These are phyloP conservation scores for Mesoclemmys tuberculata DNA, from an alignment of 2,113 vertebrate genomes.

Conservation along the genomic window DNA sequence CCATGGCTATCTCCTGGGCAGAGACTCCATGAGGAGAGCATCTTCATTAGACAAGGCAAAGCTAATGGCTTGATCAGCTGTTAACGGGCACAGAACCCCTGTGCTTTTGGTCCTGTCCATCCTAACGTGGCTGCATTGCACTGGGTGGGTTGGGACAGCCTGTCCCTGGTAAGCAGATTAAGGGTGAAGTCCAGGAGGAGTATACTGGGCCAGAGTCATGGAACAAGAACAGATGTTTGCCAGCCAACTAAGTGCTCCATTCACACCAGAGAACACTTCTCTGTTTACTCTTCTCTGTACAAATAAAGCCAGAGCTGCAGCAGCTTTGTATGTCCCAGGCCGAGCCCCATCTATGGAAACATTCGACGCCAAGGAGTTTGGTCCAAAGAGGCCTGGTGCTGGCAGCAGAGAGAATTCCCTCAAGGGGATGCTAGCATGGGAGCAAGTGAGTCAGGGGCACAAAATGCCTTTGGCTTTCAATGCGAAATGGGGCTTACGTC, in stretches of 20 bases:
- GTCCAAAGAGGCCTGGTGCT: background rate
- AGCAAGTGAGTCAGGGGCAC: background rate
- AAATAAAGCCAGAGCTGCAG: conserved; percentile 51
- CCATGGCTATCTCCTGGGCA: background rate
- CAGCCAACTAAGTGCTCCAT: conserved; percentile 47
- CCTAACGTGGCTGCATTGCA: background rate
- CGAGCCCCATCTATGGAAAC: background rate
- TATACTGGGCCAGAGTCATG: background rate
- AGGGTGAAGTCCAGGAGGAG: conserved; percentile 32
- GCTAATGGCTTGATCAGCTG: background rate
- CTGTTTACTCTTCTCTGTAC: conserved; percentile 35
- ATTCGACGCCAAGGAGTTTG: background rate
- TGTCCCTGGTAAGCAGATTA: background rate
- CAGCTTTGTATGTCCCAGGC: background rate
- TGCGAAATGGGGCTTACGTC: background rate
- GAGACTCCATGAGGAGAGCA: background rate
- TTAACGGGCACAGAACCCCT: background rate
- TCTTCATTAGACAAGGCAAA: background rate
- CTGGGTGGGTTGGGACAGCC: background rate
- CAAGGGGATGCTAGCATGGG: background rate
- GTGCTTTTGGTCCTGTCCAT: background rate
- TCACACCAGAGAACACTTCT: conserved; percentile 1
- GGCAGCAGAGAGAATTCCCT: fast-evolving
- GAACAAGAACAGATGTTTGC: conserved; percentile 35
- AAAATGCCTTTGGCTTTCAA: background rate